These are phyloP conservation scores for Merluccius polli DNA, from an alignment of 2,797 vertebrate species.

Conservation along the genomic window DNA sequence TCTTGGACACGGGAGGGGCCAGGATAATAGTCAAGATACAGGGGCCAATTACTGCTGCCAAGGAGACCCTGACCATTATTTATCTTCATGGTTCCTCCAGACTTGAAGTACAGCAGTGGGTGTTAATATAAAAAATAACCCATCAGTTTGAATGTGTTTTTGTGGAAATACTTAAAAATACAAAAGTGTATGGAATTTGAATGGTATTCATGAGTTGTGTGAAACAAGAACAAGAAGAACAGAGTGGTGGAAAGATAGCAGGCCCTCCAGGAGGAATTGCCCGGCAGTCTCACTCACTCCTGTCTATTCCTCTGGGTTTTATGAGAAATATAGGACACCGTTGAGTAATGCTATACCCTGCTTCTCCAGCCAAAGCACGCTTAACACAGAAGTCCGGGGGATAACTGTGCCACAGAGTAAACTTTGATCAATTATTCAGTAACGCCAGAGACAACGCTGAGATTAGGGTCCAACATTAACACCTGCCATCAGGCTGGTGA, in stretches of 20 bases:
- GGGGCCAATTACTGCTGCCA: no score
- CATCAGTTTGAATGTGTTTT: no score
- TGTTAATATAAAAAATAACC: no score
- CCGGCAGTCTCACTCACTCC: neutral
- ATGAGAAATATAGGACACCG: neutral
- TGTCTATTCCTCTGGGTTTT: neutral
- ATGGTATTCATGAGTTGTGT: neutral
- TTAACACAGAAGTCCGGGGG: neutral
- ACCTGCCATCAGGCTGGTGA: no score
- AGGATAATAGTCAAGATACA: no score
- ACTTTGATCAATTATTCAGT: neutral
- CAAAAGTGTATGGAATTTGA: no score
- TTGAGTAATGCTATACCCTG: neutral
- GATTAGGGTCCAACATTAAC: no score
- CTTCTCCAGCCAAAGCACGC: neutral
- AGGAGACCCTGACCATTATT: no score
- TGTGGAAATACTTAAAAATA: no score
- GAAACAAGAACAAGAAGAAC: neutral
- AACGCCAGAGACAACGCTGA: neutral
- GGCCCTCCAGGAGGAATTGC: neutral
- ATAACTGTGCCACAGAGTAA: neutral
- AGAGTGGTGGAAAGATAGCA: neutral
- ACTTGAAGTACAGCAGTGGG: no score
- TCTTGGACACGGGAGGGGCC: no score
- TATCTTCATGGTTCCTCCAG: no score